Conservation (phyloP, 2,797 vertebrate genomes). For the Characodon lateralis region DNA sequence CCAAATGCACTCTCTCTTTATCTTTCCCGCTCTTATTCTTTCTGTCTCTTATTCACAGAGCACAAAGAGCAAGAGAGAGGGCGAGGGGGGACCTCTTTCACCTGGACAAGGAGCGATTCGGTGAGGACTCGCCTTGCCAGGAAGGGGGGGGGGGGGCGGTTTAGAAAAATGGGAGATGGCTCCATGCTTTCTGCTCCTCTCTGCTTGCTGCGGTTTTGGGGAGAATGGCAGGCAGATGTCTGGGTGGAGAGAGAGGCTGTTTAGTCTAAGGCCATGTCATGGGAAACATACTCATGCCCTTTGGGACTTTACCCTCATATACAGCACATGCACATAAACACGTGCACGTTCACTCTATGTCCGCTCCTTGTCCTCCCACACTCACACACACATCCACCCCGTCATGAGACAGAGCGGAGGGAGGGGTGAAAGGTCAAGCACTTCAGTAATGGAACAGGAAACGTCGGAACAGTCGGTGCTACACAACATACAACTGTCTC, state of each 20-base stretch:
- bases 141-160: constrained; percentile 48
- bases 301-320: constrained; percentile 69
- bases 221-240: constrained; percentile 81
- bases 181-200: constrained; percentile 64
- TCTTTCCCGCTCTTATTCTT: constrained; percentile 74
- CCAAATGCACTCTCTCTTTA: constrained; percentile 75
- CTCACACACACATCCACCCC: constrained; percentile 42
- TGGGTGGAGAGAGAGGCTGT: constrained; percentile 78
- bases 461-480: constrained; percentile 73
- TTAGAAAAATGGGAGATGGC: constrained; percentile 59
- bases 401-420: constrained; percentile 69
- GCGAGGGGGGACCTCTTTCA: constrained; percentile 76
- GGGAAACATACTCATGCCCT: constrained; percentile 77
- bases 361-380: constrained; percentile 70
- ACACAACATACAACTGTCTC: constrained; percentile 74
- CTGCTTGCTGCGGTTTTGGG: constrained; percentile 61
- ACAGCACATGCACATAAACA: constrained; percentile 56
- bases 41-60: constrained; percentile 63
- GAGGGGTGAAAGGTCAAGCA: constrained; percentile 78
- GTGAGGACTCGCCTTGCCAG: constrained; percentile 54
- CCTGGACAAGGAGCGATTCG: constrained; percentile 77
- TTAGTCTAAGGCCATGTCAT: constrained; percentile 82
- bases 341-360: constrained; percentile 52
- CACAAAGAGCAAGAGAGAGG: constrained; percentile 77
- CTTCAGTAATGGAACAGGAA: constrained; percentile 82